Percentiles rank a stretch among this genome's conserved stretches.
Evolutionary conservation across 2,888 invertebrate genomes (phyloP).

Genomic region (Herminia tarsipennalis): DNA sequence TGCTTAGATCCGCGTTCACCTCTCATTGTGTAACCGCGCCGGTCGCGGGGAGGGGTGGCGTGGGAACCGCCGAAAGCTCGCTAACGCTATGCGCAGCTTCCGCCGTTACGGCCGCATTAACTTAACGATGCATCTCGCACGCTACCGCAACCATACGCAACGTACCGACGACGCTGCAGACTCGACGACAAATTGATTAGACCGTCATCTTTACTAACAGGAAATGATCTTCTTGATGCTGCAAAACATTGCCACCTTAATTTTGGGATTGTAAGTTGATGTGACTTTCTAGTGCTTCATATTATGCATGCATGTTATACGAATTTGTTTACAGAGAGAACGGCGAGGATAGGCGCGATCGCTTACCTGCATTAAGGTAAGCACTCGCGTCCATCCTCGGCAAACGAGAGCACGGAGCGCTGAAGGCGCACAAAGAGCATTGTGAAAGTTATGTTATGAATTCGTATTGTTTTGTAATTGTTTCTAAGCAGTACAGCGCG

Average conservation of each 20-base stretch:
- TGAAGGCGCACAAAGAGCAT: conserved; percentile 71
- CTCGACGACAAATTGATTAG: conserved; percentile 70
- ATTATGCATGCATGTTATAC: conserved; percentile 28
- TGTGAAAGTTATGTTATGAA: conserved; percentile 75
- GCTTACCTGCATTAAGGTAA: conserved; percentile 27
- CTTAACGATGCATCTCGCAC: conserved; percentile 77
- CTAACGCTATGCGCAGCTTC: conserved; percentile 74
- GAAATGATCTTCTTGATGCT: conserved; percentile 68
- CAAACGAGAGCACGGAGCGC: conserved; percentile 48
- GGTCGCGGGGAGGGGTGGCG: conserved; percentile 67
- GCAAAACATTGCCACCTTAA: conserved; percentile 54
- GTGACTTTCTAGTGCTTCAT: conserved; percentile 49
- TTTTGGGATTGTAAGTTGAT: conserved; percentile 37
- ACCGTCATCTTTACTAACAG: conserved; percentile 73
- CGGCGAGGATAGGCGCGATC: conserved; percentile 34
- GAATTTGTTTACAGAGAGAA: conserved; percentile 38
- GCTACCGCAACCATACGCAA: conserved; percentile 60
- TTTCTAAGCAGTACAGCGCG: conserved; percentile 73
- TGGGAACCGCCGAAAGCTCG: conserved; percentile 85
- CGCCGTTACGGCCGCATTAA: conserved; percentile 76
- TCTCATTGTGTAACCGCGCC: conserved; percentile 81
- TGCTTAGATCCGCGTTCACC: conserved; percentile 86
- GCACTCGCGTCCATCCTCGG: too few relatives aligned
- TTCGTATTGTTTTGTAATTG: conserved; percentile 82
- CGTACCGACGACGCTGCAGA: conserved; percentile 45